Percentiles rank a stretch among this genome's conserved stretches.
These are phyloP conservation scores for Cosmia pyralina DNA, from an alignment of 2,888 invertebrate genomes.

Conservation along the genomic window DNA sequence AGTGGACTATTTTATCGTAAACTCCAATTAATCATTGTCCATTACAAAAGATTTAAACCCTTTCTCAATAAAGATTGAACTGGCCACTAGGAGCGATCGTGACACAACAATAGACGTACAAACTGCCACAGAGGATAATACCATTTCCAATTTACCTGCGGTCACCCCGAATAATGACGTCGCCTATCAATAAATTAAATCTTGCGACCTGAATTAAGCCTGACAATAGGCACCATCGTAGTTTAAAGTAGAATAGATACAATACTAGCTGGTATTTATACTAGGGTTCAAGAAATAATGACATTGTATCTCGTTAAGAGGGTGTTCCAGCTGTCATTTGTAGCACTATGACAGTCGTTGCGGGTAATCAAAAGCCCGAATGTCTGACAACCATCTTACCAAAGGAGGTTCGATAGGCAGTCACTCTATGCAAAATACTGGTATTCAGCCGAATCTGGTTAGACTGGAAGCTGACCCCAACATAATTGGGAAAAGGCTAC, in stretches of 20 bases:
- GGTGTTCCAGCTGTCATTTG: no score
- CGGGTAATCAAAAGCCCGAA: no score
- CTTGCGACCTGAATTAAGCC: constrained; percentile 63
- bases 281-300: no score
- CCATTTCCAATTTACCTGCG: constrained; percentile 68
- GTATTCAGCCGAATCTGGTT: no score
- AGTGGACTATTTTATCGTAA: not conserved
- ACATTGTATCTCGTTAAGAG: no score
- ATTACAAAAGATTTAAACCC: constrained; percentile 7
- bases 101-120: constrained; percentile 37
- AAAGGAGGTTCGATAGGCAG: no score
- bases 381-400: no score
- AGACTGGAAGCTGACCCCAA: no score
- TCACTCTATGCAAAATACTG: no score
- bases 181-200: constrained; percentile 78
- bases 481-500: no score
- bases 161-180: constrained; percentile 57
- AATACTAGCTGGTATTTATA: no score
- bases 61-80: constrained; percentile 23
- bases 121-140: constrained; percentile 49
- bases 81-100: constrained; percentile 22
- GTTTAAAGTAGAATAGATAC: not conserved
- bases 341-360: no score
- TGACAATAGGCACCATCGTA: constrained; percentile 60
- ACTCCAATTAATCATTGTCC: not conserved